A percentile compares a stretch with the other conserved stretches of the same genome.
Conservation (phyloP, 2,888 invertebrate genomes). For the Agonopterix alstromeriana region DNA sequence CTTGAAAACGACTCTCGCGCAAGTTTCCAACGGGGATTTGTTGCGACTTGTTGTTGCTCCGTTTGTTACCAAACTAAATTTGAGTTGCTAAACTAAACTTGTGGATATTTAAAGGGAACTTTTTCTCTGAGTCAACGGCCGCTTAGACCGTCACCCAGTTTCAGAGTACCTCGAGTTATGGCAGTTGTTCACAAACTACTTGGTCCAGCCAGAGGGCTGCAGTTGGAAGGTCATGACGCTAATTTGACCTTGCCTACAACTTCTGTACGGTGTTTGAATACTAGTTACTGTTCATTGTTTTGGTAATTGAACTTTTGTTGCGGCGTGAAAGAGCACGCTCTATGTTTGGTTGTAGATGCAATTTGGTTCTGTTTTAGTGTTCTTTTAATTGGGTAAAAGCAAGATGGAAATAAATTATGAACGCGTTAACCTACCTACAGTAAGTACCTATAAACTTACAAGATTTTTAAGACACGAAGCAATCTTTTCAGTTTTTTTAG, state of each 20-base stretch:
- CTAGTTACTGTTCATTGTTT: slow-evolving; percentile 26
- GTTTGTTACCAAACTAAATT: slow-evolving; percentile 75
- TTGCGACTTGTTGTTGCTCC: slow-evolving; percentile 71
- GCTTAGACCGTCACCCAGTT: slow-evolving; percentile 74
- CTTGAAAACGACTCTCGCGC: slow-evolving; percentile 75
- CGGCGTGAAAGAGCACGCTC: too few relatives aligned
- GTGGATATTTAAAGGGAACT: slow-evolving; percentile 76
- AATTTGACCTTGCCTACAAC: slow-evolving; percentile 72
- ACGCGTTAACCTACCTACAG: too few relatives aligned
- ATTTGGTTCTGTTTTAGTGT: too few relatives aligned
- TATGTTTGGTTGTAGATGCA: too few relatives aligned
- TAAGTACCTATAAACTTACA: too few relatives aligned
- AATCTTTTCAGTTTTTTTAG: too few relatives aligned
- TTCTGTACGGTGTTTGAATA: slow-evolving; percentile 42
- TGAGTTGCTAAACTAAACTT: slow-evolving; percentile 75
- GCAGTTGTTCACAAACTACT: slow-evolving; percentile 75
- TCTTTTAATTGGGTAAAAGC: too few relatives aligned
- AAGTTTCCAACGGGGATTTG: slow-evolving; percentile 65
- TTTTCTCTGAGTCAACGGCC: slow-evolving; percentile 76
- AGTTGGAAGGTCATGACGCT: slow-evolving; percentile 69
- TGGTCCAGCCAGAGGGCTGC: slow-evolving; percentile 66
- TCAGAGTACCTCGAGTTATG: slow-evolving; percentile 74
- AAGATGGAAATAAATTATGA: too few relatives aligned
- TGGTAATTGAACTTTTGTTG: slow-evolving; percentile 13
- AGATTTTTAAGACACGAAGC: too few relatives aligned